Evolutionary conservation across 2,888 invertebrate species (phyloP), one percentile per base, ranked within the genome.

Genomic region (Liodrosophila aerea): DNA sequence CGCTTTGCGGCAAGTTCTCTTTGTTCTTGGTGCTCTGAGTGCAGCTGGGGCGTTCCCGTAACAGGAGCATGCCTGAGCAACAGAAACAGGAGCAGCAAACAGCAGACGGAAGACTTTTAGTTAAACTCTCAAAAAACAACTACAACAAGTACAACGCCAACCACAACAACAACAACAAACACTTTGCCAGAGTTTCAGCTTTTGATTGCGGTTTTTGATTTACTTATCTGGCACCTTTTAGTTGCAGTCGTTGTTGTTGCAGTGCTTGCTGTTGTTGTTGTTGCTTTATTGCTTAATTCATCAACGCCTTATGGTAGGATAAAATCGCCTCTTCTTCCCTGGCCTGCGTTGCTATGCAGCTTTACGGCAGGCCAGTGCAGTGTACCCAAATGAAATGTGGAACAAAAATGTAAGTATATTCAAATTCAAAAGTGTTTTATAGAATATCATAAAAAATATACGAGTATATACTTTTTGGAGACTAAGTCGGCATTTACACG

Each of bases 41-140:
- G 74, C 85, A 76, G 62, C 64, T 71, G 74, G 85, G 78, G 85
- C 85, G 78, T 78, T 59, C 47, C 85, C 51, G 59, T 43, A 76
- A 59, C 75, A 71, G 71, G 57, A 56, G 77, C 62, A 69, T 11
- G 18, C 39, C 7, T n/a, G 43, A 47, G 47, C 16, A 54, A 53
- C 49, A 56, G 64, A 34, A 64, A 43, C 63, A 61, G 60, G 47
- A 71, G 52, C 64, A 58, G 37, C 53, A 53, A n/a, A n/a, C n/a
- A n/a, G n/a, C n/a, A n/a, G n/a, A n/a, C n/a, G n/a, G n/a, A n/a
- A n/a, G 50, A 54, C 50, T 31, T 44, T 45, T 13, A 37, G 33
- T 7, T 16, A 43, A 43, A 40, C 39, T 50, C 37, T 46, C 29
- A 33, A 62, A 53, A 33, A 22, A 12, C 12, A 53, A 9, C 22